phyloP scores from a whole-genome alignment of 2,888 invertebrate genomes.

The Eugnorisma glareosa region DNA sequence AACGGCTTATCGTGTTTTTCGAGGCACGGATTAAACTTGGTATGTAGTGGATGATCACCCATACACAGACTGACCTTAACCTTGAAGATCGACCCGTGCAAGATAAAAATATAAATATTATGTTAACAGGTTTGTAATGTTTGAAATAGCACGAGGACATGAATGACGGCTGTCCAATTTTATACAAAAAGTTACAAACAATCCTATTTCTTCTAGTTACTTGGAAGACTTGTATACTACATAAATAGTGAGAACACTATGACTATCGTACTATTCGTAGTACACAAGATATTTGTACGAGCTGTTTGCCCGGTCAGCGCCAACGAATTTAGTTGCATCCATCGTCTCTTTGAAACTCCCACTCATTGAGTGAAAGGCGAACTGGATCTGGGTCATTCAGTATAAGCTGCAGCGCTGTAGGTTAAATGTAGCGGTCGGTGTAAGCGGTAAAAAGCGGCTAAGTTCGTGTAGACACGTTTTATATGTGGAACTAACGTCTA shows the following conservation, averaged over 20 bases:
- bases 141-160: neutral
- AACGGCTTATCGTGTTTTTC: too few relatives aligned
- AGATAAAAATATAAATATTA: too few relatives aligned
- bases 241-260: neutral
- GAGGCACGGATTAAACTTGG: too few relatives aligned
- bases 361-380: conserved; percentile 30
- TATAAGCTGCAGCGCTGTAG: conserved; percentile 9
- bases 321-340: conserved; percentile 16
- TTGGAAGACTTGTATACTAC: neutral
- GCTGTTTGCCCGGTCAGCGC: conserved; percentile 42
- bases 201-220: neutral
- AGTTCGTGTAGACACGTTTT: neutral
- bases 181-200: neutral
- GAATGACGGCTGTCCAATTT: neutral
- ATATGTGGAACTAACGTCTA: neutral
- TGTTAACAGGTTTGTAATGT: neutral
- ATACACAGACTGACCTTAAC: too few relatives aligned
- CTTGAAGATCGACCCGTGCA: too few relatives aligned
- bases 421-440: conserved; percentile 6
- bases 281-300: conserved; percentile 20
- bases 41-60: too few relatives aligned
- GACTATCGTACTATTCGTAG: neutral
- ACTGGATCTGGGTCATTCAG: conserved; percentile 40
- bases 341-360: conserved; percentile 41
- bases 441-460: conserved; percentile 17